These are phyloP conservation scores for Hozukius guyotensis DNA, from an alignment of 2,797 vertebrate genomes.

Conservation along the genomic window DNA sequence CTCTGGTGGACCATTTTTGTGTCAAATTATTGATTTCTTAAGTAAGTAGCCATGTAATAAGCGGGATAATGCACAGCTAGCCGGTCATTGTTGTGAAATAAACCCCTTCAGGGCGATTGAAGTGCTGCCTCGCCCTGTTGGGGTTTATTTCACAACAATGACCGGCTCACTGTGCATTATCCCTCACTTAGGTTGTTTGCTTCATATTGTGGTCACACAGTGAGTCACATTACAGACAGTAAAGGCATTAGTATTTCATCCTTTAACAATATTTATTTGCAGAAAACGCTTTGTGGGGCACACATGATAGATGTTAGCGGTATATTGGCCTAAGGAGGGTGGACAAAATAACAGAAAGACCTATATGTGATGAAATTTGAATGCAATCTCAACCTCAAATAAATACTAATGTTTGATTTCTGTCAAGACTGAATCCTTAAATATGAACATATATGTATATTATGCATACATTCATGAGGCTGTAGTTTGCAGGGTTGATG, in stretches of 20 bases:
- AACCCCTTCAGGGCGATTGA: no score
- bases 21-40: no score
- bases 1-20: rapidly evolving
- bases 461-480: background rate
- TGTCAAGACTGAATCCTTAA: background rate
- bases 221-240: background rate
- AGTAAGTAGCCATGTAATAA: no score
- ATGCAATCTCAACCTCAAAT: background rate
- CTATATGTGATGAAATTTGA: background rate
- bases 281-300: background rate
- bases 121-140: no score
- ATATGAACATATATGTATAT: background rate
- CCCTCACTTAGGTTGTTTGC: background rate
- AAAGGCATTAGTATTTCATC: background rate
- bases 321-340: background rate
- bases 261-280: background rate
- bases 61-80: rapidly evolving
- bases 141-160: no score
- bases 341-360: background rate
- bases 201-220: background rate
- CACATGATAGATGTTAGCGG: background rate
- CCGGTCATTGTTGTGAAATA: no score
- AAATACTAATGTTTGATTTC: background rate
- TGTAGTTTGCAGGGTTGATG: background rate
- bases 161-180: no score